These are phyloP conservation scores for Acomys russatus DNA, from an alignment of 2,797 vertebrate genomes.

Conservation along the genomic window DNA sequence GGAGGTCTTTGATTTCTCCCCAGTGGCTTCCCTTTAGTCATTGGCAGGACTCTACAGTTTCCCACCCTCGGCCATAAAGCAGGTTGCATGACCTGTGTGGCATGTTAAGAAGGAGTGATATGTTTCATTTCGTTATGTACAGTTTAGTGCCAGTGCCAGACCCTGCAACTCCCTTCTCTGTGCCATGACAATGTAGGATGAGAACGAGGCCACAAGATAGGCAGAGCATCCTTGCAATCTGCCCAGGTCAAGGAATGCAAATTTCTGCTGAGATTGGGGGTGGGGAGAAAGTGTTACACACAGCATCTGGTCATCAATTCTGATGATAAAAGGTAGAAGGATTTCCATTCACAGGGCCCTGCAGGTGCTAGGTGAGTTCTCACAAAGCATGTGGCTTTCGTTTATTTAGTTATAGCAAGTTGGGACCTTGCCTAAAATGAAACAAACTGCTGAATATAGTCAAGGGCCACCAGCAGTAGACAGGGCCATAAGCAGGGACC, in stretches of 20 bases:
- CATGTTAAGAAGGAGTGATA: accelerated
- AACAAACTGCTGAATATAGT: accelerated
- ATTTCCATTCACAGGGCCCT: not conserved
- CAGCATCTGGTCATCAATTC: not conserved
- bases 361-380: not conserved
- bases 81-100: not conserved
- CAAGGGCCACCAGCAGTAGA: too few species aligned
- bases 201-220: too few species aligned
- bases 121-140: not conserved
- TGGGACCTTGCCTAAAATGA: not conserved
- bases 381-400: not conserved
- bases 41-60: not conserved
- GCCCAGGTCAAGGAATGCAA: not conserved
- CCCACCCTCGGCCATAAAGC: not conserved
- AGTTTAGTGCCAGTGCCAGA: not conserved
- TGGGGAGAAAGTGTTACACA: not conserved
- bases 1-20: not conserved
- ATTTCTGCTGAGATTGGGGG: not conserved
- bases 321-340: not conserved
- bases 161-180: not conserved
- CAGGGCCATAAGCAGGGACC: too few species aligned
- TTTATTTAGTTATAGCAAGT: accelerated
- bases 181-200: not conserved
- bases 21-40: not conserved
- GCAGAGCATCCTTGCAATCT: not conserved